These are phyloP conservation scores for Cervus canadensis DNA, from an alignment of 2,113 vertebrate genomes.

Conservation along the genomic window DNA sequence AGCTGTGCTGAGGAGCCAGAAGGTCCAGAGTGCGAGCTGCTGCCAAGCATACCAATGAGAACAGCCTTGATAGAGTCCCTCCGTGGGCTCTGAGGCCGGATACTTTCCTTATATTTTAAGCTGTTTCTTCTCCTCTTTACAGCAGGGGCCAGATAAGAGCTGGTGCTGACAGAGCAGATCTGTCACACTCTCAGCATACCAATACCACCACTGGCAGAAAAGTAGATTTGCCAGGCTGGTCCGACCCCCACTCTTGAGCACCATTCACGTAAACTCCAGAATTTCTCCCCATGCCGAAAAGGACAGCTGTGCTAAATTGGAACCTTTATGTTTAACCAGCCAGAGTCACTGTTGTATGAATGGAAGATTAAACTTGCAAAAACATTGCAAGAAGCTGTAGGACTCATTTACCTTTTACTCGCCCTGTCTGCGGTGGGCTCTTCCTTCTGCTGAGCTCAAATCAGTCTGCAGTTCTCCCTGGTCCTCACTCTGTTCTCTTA, in stretches of 20 bases:
- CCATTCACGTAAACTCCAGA: not conserved
- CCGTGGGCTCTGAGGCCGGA: not conserved
- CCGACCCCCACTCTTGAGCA: not conserved
- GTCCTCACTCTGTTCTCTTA: not conserved
- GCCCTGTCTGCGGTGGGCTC: not conserved
- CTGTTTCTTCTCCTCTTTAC: not conserved
- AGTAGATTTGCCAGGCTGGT: not conserved
- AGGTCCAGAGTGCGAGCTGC: not conserved
- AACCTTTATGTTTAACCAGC: not conserved
- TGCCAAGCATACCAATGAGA: not conserved
- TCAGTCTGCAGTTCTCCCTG: not conserved
- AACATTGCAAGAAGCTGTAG: not conserved
- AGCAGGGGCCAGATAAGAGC: not conserved
- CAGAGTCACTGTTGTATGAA: not conserved
- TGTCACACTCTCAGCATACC: not conserved
- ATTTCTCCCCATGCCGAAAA: not conserved
- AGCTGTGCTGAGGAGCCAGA: not conserved
- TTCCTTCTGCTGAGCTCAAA: not conserved
- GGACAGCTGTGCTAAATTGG: not conserved
- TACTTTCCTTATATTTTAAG: not conserved
- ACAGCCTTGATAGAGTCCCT: not conserved
- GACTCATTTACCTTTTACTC: not conserved
- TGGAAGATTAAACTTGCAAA: slow-evolving; percentile 12
- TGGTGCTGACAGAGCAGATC: not conserved
- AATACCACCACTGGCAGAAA: not conserved